These are phyloP conservation scores for Petromus typicus DNA, from an alignment of 2,113 vertebrate genomes.

Conservation along the genomic window DNA sequence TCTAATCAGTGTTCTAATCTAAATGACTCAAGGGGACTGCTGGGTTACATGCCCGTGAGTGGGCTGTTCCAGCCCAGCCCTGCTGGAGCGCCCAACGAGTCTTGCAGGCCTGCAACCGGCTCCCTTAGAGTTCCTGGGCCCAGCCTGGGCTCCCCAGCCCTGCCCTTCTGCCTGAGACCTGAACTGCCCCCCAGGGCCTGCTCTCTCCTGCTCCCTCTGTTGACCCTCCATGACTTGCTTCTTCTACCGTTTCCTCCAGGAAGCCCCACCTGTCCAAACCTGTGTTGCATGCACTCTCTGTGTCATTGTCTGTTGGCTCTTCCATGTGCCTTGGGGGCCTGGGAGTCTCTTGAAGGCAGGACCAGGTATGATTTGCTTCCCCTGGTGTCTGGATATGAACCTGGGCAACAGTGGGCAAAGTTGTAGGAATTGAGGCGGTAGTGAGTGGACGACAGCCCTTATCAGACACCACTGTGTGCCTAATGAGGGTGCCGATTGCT, in stretches of 20 bases:
- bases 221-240: background rate
- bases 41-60: background rate
- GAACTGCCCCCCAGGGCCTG: no score
- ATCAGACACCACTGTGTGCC: background rate
- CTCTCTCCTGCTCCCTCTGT: accelerated
- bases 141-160: background rate
- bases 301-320: background rate
- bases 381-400: background rate
- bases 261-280: background rate
- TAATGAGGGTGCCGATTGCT: background rate
- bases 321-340: background rate
- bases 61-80: no score
- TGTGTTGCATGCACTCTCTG: background rate
- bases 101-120: background rate
- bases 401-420: no score
- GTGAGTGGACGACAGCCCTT: background rate
- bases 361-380: background rate
- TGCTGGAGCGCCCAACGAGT: background rate
- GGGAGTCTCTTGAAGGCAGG: background rate
- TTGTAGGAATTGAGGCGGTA: accelerated
- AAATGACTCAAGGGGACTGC: background rate
- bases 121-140: background rate
- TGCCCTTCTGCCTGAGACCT: accelerated
- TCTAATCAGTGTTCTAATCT: no score
- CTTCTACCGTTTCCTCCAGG: background rate